Evolutionary conservation across 2,888 invertebrate genomes (phyloP).

Genomic region (Aquatica leii): DNA sequence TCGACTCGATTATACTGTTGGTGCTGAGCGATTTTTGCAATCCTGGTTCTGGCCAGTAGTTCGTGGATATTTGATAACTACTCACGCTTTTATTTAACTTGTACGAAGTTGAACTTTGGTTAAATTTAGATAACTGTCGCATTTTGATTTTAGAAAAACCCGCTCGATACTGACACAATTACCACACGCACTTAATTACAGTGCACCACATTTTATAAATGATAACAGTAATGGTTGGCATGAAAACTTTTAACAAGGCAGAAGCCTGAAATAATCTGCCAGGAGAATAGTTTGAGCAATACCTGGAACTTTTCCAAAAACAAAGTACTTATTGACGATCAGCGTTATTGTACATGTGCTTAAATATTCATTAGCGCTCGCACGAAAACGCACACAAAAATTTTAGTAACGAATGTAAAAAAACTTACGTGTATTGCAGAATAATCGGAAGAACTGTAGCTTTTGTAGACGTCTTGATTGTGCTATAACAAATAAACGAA

Average conservation of each 20-base stretch:
- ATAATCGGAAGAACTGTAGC: constrained; percentile 7
- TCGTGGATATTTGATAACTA: constrained; percentile 43
- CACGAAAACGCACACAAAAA: not conserved
- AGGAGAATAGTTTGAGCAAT: constrained; percentile 50
- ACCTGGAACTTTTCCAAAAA: constrained; percentile 55
- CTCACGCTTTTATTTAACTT: constrained; percentile 44
- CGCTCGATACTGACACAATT: constrained; percentile 3
- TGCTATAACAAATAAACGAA: not conserved
- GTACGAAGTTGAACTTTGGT: constrained; percentile 12
- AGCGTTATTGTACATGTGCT: constrained; percentile 19
- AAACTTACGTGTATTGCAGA: not conserved
- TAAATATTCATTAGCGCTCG: not conserved
- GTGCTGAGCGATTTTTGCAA: constrained; percentile 55
- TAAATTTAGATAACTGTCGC: not conserved
- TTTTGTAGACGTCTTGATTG: not conserved
- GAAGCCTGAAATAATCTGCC: constrained; percentile 57
- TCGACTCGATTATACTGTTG: constrained; percentile 70
- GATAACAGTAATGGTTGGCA: constrained; percentile 49
- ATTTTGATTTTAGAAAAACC: not conserved
- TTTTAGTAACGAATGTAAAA: no score
- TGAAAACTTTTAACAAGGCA: constrained; percentile 53
- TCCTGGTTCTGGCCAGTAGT: constrained; percentile 23
- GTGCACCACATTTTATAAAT: constrained; percentile 29
- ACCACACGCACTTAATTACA: constrained; percentile 19
- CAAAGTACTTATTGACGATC: constrained; percentile 26